Evolutionary conservation across 2,888 invertebrate species (phyloP), one percentile per base, ranked within the genome.

Genomic region (Zaprionus obscuricornis): DNA sequence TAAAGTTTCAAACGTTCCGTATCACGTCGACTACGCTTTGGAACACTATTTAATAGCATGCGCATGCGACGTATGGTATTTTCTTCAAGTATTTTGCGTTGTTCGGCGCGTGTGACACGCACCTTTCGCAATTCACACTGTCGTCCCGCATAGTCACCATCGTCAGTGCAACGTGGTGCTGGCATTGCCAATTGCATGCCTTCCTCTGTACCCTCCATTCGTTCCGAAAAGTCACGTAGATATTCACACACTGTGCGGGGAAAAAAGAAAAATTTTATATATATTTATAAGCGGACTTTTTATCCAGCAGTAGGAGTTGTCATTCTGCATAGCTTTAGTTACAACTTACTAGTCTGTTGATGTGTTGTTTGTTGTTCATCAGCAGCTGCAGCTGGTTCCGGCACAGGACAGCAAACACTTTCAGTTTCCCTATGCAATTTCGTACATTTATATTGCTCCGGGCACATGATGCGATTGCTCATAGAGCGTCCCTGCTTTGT

Each of bases 161-260:
- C 93, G 0, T 91, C 67, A 22, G 91, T 90, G 89, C 96, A 96
- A 1, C 91, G 91, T 0, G 96, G 96, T 0, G 93, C 91, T 0
- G 94, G 92, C 0, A 96, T 91, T 0, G 96, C 96, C 34, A 96
- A 89, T 46, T 93, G 92, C 95, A 96, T 96, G 13, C 95, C 96
- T 72, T 94, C 94, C 43, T 95, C 93, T 0, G 96, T 95, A 7
- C 95, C 96, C 90, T 95, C 96, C 94, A 96, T 96, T 65, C 95
- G 95, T 74, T 95, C 94, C 71, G 95, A 93, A 85, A 96, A 96
- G 85, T 95, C 95, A 4, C 95, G 93, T 14, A 96, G 91, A 85
- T 96, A 96, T 91, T 96, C 95, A 87, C 96, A 96, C 96, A 96
- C 96, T 96, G 87, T 4, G 33, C 45, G 5, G 0, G 46, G 87